Evolutionary conservation across 2,113 vertebrate species (phyloP).

Genomic region (Arenaria interpres): DNA sequence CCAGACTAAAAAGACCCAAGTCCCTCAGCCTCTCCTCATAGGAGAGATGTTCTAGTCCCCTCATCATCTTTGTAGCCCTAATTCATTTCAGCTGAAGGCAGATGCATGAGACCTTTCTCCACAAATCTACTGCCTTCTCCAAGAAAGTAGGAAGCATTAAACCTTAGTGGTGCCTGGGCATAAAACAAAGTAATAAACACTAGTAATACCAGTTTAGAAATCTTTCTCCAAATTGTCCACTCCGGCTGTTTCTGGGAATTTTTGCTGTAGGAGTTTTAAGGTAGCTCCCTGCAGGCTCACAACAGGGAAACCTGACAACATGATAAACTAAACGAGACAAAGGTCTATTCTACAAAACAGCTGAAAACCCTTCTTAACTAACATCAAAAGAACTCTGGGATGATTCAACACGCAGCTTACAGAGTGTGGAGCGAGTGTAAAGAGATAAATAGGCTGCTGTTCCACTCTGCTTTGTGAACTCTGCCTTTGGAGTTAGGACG

Average conservation of each 20-base stretch:
- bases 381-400: background rate
- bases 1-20: too few species aligned
- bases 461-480: background rate
- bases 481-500: background rate
- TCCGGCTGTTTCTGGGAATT: background rate
- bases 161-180: background rate
- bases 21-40: too few species aligned
- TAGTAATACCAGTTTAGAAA: background rate
- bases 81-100: background rate
- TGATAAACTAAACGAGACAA: background rate
- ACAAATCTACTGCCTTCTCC: background rate
- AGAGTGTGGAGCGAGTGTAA: slow-evolving; percentile 6
- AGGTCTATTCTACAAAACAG: background rate
- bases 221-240: background rate
- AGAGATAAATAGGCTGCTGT: background rate
- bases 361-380: background rate
- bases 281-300: background rate
- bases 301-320: background rate
- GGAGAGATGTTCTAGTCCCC: too few species aligned
- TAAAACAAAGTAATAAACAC: background rate
- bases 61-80: too few species aligned
- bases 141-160: background rate
- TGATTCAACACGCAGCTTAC: background rate
- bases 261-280: background rate
- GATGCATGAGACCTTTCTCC: background rate